phyloP scores from a whole-genome alignment of 2,888 invertebrate species.

The Drosophila falleni region DNA sequence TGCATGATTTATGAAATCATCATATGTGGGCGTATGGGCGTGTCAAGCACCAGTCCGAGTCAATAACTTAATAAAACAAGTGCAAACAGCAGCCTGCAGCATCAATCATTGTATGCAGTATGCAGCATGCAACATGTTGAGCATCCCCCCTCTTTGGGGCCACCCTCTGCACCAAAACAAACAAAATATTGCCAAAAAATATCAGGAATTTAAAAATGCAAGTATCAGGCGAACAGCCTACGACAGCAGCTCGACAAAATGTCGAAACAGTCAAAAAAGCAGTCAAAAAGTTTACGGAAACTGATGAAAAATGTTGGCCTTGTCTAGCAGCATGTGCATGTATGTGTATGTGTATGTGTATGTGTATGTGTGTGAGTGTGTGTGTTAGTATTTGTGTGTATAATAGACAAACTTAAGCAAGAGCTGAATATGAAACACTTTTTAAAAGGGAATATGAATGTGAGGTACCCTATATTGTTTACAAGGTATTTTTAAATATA shows the following conservation, averaged over 20 bases:
- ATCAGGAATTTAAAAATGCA: slow-evolving; percentile 56
- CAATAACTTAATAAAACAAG: slow-evolving; percentile 50
- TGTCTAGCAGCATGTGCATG: not conserved
- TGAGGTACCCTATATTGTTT: not conserved
- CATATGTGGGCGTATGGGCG: slow-evolving; percentile 11
- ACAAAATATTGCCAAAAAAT: slow-evolving; percentile 42
- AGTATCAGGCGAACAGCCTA: slow-evolving; percentile 56
- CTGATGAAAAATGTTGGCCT: slow-evolving; percentile 46
- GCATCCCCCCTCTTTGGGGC: not conserved
- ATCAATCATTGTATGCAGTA: slow-evolving; percentile 38
- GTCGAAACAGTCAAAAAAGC: slow-evolving; percentile 21
- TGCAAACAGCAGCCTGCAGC: slow-evolving; percentile 22
- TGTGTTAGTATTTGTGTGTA: not conserved
- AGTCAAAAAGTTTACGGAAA: slow-evolving; percentile 35
- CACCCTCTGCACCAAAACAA: not conserved
- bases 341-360: not conserved
- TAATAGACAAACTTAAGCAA: slow-evolving; percentile 18
- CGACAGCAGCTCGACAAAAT: slow-evolving; percentile 41
- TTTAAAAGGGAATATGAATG: not conserved
- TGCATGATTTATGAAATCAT: slow-evolving; percentile 40
- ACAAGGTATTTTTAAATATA: no score
- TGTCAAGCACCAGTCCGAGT: not conserved
- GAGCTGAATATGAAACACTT: not conserved
- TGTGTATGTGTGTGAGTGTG: not conserved
- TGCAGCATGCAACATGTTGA: slow-evolving; percentile 13